phyloP scores from a whole-genome alignment of 2,888 invertebrate genomes.

The Mellilla xanthometata region DNA sequence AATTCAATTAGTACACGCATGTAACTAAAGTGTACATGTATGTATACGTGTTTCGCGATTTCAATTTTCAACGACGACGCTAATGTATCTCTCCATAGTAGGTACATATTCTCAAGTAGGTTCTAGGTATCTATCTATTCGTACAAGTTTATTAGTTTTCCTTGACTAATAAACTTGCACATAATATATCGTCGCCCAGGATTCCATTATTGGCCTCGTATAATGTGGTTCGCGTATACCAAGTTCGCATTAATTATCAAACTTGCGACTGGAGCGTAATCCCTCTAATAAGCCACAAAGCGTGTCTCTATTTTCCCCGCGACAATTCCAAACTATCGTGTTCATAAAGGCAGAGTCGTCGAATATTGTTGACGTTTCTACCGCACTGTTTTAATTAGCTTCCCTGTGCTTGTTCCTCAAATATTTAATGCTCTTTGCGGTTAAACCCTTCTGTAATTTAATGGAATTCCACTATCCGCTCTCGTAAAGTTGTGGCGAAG shows the following conservation, averaged over 20 bases:
- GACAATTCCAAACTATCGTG: conserved; percentile 27
- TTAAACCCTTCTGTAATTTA: conserved; percentile 43
- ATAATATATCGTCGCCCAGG: neutral
- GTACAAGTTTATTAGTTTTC: too few relatives aligned
- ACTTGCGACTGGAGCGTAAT: conserved; percentile 13
- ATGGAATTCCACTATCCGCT: conserved; percentile 29
- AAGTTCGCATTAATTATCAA: conserved; percentile 10
- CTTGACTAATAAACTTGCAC: too few relatives aligned
- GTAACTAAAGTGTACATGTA: too few relatives aligned
- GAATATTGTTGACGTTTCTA: conserved; percentile 35
- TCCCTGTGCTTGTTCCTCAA: conserved; percentile 40
- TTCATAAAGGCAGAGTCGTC: conserved; percentile 39
- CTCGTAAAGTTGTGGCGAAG: conserved; percentile 24
- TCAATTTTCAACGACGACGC: too few relatives aligned
- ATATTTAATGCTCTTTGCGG: conserved; percentile 42
- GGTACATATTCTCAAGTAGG: too few relatives aligned
- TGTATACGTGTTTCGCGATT: neutral
- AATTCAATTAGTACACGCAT: conserved; percentile 27
- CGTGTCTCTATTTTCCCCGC: conserved; percentile 27
- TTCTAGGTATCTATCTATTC: too few relatives aligned
- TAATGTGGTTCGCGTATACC: too few relatives aligned
- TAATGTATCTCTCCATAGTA: too few relatives aligned
- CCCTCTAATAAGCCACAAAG: conserved; percentile 26
- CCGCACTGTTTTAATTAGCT: conserved; percentile 40
- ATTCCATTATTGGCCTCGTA: conserved; percentile 5